phyloP scores from a whole-genome alignment of 2,113 vertebrate species.

The Cyanoramphus novaezelandiae region DNA sequence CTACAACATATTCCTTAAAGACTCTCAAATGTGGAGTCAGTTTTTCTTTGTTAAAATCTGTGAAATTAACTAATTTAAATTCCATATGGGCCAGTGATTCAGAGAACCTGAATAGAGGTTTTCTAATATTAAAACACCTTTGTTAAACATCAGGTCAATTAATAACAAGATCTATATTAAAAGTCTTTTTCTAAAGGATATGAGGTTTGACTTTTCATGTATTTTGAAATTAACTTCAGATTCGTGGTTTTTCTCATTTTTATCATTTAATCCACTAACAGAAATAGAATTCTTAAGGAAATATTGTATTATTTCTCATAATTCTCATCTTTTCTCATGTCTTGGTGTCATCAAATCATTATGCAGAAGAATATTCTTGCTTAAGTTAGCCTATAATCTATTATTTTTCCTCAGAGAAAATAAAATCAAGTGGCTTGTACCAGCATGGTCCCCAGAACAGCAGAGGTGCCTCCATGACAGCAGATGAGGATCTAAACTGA shows the following conservation, averaged over 20 bases:
- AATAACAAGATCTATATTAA: background rate
- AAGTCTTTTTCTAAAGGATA: conserved; percentile 16
- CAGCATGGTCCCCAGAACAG: background rate
- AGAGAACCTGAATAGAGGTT: background rate
- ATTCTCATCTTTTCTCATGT: background rate
- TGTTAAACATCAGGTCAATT: background rate
- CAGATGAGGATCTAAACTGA: background rate
- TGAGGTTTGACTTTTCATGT: background rate
- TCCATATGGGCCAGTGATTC: conserved; percentile 32
- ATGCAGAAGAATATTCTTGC: background rate
- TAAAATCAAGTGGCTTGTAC: background rate
- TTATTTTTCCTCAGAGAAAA: background rate
- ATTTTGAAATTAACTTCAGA: background rate
- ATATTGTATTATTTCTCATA: background rate
- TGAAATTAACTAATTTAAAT: conserved; percentile 66
- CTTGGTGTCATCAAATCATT: background rate
- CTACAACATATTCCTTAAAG: background rate
- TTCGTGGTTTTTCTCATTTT: background rate
- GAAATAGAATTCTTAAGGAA: background rate
- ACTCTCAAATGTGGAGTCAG: background rate
- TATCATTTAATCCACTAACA: background rate
- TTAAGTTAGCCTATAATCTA: background rate
- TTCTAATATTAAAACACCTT: conserved; percentile 1
- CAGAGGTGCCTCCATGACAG: background rate
- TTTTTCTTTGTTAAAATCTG: conserved; percentile 52